These are phyloP conservation scores for Elaphurus davidianus DNA, from an alignment of 2,113 vertebrate genomes.

Conservation along the genomic window DNA sequence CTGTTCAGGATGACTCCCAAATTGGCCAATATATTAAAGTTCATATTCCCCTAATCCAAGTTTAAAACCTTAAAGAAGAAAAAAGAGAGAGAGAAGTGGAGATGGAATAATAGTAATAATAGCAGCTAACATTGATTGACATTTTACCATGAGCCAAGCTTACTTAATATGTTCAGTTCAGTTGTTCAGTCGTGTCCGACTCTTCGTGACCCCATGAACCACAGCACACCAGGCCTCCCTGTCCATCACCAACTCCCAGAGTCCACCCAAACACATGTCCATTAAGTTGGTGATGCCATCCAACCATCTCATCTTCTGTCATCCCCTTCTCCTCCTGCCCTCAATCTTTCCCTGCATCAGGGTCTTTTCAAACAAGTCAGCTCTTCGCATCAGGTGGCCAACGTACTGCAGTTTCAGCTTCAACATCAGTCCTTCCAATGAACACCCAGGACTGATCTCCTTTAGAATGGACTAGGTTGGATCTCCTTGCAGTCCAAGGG, in stretches of 20 bases:
- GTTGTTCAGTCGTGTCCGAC: background rate
- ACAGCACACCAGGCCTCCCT: background rate
- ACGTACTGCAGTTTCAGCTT: background rate
- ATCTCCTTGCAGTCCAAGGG: background rate
- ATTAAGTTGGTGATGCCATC: background rate
- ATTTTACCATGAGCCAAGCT: background rate
- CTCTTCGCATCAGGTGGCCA: rapidly evolving
- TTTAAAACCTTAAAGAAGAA: background rate
- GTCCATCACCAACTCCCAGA: background rate
- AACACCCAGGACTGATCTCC: background rate
- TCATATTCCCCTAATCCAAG: background rate
- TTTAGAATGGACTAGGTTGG: background rate
- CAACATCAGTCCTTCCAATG: background rate
- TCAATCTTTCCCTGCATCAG: background rate
- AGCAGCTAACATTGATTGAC: background rate
- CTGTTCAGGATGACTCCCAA: background rate
- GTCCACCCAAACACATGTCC: background rate
- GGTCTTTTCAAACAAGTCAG: background rate
- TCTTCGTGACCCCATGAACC: background rate
- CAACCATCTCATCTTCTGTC: background rate
- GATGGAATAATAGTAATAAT: background rate
- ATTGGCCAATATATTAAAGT: background rate
- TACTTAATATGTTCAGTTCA: background rate
- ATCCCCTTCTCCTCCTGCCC: background rate
- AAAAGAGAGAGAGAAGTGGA: background rate